Evolutionary conservation across 2,888 invertebrate genomes (phyloP).

Genomic region (Lycocerus yunnanus): DNA sequence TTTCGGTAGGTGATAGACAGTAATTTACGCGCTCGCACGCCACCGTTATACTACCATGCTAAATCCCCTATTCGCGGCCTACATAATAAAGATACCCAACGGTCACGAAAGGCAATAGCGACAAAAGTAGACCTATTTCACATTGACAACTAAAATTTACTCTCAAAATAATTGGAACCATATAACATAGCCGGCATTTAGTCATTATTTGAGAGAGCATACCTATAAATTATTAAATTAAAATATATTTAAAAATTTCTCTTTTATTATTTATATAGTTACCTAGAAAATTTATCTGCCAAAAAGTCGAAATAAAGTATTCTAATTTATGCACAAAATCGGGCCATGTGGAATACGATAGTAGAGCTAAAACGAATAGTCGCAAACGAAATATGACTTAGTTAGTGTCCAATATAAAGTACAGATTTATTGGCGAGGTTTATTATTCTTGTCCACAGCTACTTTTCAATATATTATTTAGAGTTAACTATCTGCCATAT

Average conservation of each 20-base stretch:
- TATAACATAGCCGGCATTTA: background rate
- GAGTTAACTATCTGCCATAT: background rate
- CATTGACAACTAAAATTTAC: constrained; percentile 14
- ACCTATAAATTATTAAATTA: background rate
- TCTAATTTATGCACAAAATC: background rate
- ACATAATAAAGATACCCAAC: constrained; percentile 20
- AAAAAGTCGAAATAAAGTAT: background rate
- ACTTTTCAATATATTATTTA: background rate
- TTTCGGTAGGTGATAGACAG: constrained; percentile 16
- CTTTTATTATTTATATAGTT: background rate
- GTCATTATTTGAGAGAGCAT: too few relatives aligned
- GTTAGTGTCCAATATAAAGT: background rate
- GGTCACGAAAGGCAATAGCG: constrained; percentile 17
- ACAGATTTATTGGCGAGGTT: background rate
- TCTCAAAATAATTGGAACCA: background rate
- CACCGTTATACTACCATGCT: constrained; percentile 9
- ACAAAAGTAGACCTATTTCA: constrained; percentile 14
- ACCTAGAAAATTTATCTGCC: background rate
- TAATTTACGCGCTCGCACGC: constrained; percentile 16
- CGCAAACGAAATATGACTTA: background rate
- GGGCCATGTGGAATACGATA: background rate
- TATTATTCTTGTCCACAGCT: background rate
- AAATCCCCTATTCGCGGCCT: constrained; percentile 9
- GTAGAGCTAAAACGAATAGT: background rate
- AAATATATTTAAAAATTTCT: background rate